Percentiles rank a stretch among this genome's conserved stretches.
Conservation (phyloP, 2,113 vertebrate species). For the Electrona antarctica region DNA sequence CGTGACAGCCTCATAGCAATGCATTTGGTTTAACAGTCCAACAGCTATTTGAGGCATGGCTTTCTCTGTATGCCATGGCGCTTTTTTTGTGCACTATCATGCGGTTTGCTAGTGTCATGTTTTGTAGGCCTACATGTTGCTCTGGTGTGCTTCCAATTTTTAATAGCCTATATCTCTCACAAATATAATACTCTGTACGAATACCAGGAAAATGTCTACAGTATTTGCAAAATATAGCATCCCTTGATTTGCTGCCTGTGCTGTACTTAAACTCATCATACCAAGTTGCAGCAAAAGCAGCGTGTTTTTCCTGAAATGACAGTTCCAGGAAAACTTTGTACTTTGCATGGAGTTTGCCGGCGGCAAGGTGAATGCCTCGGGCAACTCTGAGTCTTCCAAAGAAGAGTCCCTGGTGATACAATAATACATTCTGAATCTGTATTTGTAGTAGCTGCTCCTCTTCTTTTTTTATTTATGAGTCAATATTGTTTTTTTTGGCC, state of each 20-base stretch:
- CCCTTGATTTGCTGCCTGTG: background rate
- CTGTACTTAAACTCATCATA: background rate
- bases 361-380: background rate
- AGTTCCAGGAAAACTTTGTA: background rate
- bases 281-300: background rate
- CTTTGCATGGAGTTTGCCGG: background rate
- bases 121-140: background rate
- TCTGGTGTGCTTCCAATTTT: constrained; percentile 11
- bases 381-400: no score
- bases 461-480: background rate
- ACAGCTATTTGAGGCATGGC: background rate
- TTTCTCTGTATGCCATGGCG: constrained; percentile 4
- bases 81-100: constrained; percentile 19
- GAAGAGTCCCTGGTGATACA: no score
- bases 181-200: background rate
- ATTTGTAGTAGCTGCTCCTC: background rate
- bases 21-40: constrained; percentile 3
- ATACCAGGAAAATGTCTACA: background rate
- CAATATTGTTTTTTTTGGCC: background rate
- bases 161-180: constrained; percentile 3
- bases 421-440: background rate
- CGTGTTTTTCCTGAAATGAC: background rate
- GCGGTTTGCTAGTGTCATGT: constrained; percentile 10
- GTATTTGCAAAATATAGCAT: constrained; percentile 5
- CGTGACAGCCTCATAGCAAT: background rate